A percentile compares a stretch with the other conserved stretches of the same genome.
Conservation (phyloP, 2,113 vertebrate genomes). For the Oxygymnocypris stewartii region DNA sequence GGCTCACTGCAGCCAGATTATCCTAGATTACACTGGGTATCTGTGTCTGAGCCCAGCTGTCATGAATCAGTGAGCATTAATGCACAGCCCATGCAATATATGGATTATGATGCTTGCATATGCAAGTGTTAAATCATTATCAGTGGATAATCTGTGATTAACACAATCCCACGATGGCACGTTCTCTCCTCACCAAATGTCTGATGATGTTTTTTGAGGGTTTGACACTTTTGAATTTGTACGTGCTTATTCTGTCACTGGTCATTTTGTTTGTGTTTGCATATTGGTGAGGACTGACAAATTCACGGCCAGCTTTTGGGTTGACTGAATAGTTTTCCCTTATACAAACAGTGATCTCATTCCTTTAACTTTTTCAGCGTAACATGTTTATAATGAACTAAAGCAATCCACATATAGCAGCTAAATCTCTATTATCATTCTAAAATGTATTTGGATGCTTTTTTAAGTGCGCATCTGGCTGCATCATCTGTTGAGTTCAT, state of each 20-base stretch:
- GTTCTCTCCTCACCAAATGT: background rate
- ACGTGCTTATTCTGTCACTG: slow-evolving; percentile 1
- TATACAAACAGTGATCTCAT: background rate
- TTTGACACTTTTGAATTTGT: background rate
- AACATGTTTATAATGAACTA: background rate
- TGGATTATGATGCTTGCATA: background rate
- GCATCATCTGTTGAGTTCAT: slow-evolving; percentile 42
- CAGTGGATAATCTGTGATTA: background rate
- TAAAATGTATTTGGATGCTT: slow-evolving; percentile 7
- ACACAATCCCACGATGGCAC: background rate
- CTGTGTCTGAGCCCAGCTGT: background rate
- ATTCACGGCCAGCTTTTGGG: background rate
- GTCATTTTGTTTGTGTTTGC: slow-evolving; percentile 36
- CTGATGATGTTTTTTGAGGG: background rate
- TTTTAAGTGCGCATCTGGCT: slow-evolving; percentile 40
- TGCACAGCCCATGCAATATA: background rate
- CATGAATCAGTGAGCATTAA: background rate
- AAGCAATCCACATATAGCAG: slow-evolving; percentile 8
- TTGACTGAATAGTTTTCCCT: background rate
- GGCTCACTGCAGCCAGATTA: slow-evolving; percentile 16
- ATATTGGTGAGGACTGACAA: slow-evolving; percentile 5
- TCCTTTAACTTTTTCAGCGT: background rate
- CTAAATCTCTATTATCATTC: slow-evolving; percentile 24
- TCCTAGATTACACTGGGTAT: slow-evolving; percentile 9
- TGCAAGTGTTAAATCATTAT: background rate